Evolutionary conservation across 2,113 vertebrate genomes (phyloP), one percentile per base, ranked within the genome.

Genomic region (Chaenocephalus aceratus): DNA sequence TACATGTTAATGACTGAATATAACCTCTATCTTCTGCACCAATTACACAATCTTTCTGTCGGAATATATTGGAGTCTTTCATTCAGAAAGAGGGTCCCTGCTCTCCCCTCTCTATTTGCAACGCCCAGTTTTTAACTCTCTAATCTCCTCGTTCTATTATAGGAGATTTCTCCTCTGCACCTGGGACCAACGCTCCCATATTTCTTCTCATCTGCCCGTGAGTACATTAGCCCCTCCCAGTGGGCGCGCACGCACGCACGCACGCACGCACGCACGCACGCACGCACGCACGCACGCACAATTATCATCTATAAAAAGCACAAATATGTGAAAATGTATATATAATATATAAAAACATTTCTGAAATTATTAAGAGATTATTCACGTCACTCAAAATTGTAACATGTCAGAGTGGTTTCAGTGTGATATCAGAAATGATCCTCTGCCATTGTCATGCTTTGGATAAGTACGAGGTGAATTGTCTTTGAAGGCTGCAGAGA

Each of bases 71-170:
- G 8, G 61, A 72, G 74, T 61, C 52, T 77, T 69, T 63, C 15
- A 75, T 18, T 64, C 59, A 6, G 18, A 72, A 30, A 57, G 21
- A 23, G 23, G 57, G 5, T 14, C 30, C 6, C 51, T 36, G 69
- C 57, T 62, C 75, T 12, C 66, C 71, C 61, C 61, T 56, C 52
- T 49, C 36, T 58, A 21, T 59, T 59, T 64, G 52, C 83, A 87
- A 84, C 36, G 45, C 21, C 23, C 41, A 41, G 36, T 41, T 89
- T 87, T 79, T 77, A 85, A 36, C 34, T 75, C 78, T 73, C 69
- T 89, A 83, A 86, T 89, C 81, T 82, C 81, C 67, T 61, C 57
- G 64, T 62, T 75, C 56, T 71, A 67, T 88, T 88, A 92, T 83
- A 41, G 51, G 73, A 67, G 71, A 75, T 84, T 76, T 77, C 23